Percentiles rank a stretch among this genome's conserved stretches.
phyloP scores from a whole-genome alignment of 2,113 vertebrate species.

The Prionailurus viverrinus region DNA sequence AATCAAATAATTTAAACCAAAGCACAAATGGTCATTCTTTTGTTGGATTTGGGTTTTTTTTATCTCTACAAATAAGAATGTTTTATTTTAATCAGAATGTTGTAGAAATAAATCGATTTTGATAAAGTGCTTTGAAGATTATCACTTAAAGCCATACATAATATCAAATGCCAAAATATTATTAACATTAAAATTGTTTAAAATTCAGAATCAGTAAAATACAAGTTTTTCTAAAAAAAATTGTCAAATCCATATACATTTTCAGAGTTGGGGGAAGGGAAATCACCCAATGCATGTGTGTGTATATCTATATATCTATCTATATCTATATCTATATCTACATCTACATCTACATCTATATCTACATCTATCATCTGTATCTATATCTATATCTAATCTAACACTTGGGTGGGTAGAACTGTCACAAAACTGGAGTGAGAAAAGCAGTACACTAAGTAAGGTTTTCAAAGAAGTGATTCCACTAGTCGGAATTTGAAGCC shows the following conservation, averaged over 20 bases:
- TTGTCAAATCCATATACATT: background rate
- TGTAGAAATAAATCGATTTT: background rate
- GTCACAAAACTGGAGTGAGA: background rate
- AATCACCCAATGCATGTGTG: background rate
- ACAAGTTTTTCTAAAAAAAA: background rate
- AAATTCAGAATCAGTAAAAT: conserved; percentile 22
- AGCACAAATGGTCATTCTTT: background rate
- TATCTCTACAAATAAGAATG: background rate
- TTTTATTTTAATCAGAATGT: background rate
- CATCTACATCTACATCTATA: too few species aligned
- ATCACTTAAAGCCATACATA: background rate
- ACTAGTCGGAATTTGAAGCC: background rate
- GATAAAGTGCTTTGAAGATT: background rate
- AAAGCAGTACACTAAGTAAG: background rate
- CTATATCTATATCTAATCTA: too few species aligned
- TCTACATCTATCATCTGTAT: too few species aligned
- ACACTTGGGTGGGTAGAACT: background rate
- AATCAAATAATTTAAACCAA: background rate
- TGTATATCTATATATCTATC: background rate
- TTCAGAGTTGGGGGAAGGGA: background rate
- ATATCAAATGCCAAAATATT: background rate
- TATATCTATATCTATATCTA: too few species aligned
- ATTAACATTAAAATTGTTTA: background rate
- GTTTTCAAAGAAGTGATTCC: background rate
- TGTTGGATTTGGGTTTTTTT: background rate